phyloP scores from a whole-genome alignment of 2,113 vertebrate genomes.

The Perca schrenkii region DNA sequence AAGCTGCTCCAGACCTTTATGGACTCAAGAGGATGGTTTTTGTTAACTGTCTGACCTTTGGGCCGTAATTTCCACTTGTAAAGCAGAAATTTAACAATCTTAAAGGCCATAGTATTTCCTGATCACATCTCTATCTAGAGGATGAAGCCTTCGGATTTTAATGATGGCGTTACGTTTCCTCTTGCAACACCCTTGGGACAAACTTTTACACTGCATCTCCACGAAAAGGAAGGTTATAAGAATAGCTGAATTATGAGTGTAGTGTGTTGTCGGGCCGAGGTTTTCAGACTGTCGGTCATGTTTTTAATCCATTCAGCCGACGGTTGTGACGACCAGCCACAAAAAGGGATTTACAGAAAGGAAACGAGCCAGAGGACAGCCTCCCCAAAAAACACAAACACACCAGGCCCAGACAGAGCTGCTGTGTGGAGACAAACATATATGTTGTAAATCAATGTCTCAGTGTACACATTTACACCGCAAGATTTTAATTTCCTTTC shows the following conservation, averaged over 20 bases:
- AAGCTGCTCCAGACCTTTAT: conserved; percentile 1
- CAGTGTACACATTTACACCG: background rate
- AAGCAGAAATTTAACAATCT: background rate
- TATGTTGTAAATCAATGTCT: background rate
- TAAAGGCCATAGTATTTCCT: background rate
- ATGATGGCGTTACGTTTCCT: background rate
- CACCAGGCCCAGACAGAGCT: conserved; percentile 5
- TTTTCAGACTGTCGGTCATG: conserved; percentile 13
- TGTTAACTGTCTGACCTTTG: background rate
- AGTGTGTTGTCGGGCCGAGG: background rate
- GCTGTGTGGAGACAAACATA: conserved; percentile 42
- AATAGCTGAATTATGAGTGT: background rate
- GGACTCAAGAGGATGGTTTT: background rate
- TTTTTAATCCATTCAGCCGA: conserved; percentile 24
- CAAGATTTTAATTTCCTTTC: background rate
- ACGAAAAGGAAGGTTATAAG: background rate
- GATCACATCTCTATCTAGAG: background rate
- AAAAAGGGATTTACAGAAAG: conserved; percentile 32
- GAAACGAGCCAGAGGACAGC: conserved; percentile 16
- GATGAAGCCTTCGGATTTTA: conserved; percentile 7
- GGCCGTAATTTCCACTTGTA: background rate
- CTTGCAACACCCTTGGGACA: background rate
- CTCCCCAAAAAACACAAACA: conserved; percentile 37
- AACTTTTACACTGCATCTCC: background rate
- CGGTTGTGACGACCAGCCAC: conserved; percentile 20